Evolutionary conservation across 2,797 vertebrate species (phyloP), one percentile per base, ranked within the genome.

Genomic region (Pipistrellus kuhlii): DNA sequence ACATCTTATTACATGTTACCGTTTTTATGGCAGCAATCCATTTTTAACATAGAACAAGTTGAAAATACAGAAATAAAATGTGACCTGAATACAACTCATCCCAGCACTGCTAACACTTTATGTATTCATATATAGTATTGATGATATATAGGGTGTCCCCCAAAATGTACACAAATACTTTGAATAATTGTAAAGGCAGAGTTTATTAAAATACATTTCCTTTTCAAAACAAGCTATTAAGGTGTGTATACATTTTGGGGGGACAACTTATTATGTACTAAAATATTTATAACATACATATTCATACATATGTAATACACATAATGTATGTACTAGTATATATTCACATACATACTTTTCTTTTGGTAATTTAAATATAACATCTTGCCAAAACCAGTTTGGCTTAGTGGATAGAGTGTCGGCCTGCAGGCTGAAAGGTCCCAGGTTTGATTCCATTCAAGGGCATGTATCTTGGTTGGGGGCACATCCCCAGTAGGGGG

Each of bases 11-110:
- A 78, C 6, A 78, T 82, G 81, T 71, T 69, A 38, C 6, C 87
- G 90, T 90, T 64, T 38, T 84, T 75, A 77, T 17, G 27, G 23
- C 9, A 53, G 38, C 18, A 64, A 12, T 76, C 51, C 8, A 20
- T 69, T 92, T 91, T 88, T 51, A 85, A 41, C 86, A 23, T 51
- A n/a, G 48, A 80, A 71, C 6, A 83, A 89, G 69, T 66, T 83
- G 41, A 80, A 64, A 78, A 88, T 71, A 41, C 13, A 72, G 64
- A 53, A 71, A 77, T 46, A 88, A 51, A 73, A 86, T 5, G 25
- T 41, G 76, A 90, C 18, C 5, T 76, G 88, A 78, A 88, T 78
- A 38, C 5, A 78, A 32, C 8, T 88, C 18, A 48, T 62, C 30
- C 18, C 38, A 66, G 57, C 25, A 71, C 3, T 46, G 14, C 66